Evolutionary conservation across 64 coral and sea anemone species (phyloP).

Genomic region (Astreopora myriophthalma): DNA sequence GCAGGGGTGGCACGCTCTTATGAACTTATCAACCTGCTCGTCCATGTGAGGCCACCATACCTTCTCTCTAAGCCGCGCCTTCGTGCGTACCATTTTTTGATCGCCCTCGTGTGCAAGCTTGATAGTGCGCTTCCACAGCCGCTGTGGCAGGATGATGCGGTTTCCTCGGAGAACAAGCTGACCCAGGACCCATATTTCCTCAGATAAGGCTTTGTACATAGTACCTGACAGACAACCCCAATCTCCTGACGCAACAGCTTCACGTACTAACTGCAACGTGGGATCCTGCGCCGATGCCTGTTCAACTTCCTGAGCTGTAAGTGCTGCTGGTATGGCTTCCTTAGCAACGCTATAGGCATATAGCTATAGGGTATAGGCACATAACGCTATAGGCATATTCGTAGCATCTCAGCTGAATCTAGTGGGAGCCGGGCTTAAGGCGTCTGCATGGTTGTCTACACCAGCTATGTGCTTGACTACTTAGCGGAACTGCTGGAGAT

Average conservation of each 20-base stretch:
- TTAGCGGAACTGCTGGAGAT: slow-evolving; percentile 12
- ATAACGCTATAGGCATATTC: slow-evolving; percentile 12
- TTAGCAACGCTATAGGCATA: slow-evolving; percentile 23
- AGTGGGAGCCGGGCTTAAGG: not conserved
- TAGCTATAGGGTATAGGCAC: not conserved
- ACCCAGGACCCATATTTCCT: too few species aligned
- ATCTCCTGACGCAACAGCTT: not conserved
- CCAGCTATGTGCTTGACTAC: slow-evolving; percentile 12
- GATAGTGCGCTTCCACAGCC: too few species aligned
- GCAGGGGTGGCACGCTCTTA: slow-evolving; percentile 25
- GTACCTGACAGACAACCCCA: slow-evolving; percentile 5
- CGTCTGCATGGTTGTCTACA: slow-evolving; percentile 9
- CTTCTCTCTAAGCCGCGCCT: not conserved
- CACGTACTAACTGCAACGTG: slow-evolving; percentile 3
- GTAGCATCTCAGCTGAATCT: not conserved
- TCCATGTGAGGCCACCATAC: slow-evolving; percentile 5
- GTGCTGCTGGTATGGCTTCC: not conserved
- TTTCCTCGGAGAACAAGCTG: not conserved
- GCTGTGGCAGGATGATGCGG: too few species aligned
- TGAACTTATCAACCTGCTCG: not conserved
- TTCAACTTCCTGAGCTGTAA: not conserved
- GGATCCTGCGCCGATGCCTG: not conserved
- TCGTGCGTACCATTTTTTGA: not conserved
- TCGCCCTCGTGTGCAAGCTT: not conserved
- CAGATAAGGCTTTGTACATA: too few species aligned